Evolutionary conservation across 2,888 invertebrate genomes (phyloP).

Genomic region (Frankliniella fusca): DNA sequence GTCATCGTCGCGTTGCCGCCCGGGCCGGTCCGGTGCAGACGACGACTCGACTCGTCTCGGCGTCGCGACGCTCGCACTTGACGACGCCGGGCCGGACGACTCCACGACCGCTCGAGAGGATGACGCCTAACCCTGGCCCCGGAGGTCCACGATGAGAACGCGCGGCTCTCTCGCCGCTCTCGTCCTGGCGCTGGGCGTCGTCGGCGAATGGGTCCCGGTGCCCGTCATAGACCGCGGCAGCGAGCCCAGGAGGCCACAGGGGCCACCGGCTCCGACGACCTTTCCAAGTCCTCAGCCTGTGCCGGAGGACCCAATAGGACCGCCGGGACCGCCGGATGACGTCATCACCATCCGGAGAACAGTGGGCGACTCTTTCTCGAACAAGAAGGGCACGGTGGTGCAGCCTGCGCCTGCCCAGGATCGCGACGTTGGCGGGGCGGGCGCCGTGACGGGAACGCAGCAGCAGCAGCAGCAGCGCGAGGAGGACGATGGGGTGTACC

Average conservation of each 20-base stretch:
- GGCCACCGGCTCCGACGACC: no score
- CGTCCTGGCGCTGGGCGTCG: not conserved
- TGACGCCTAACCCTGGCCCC: not conserved
- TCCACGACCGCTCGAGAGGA: not conserved
- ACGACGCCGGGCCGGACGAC: no score
- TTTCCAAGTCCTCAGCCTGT: not conserved
- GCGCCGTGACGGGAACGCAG: not conserved
- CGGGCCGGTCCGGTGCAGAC: not conserved
- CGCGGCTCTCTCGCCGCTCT: not conserved
- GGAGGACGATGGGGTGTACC: not conserved
- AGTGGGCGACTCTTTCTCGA: slow-evolving; percentile 9
- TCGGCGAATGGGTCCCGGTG: slow-evolving; percentile 3
- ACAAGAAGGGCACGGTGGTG: not conserved
- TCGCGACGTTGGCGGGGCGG: not conserved
- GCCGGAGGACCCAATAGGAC: not conserved
- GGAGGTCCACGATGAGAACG: not conserved
- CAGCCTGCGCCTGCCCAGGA: not conserved
- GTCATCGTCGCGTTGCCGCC: not conserved
- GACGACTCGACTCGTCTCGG: not conserved
- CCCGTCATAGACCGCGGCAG: slow-evolving; percentile 1
- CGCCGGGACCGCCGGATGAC: not conserved
- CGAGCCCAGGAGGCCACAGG: not conserved
- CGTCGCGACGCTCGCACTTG: not conserved
- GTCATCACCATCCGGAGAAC: slow-evolving; percentile 13
- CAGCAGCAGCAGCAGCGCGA: not conserved